Conservation (phyloP, 2,797 vertebrate species). For the Amblyopsis hoosieri region DNA sequence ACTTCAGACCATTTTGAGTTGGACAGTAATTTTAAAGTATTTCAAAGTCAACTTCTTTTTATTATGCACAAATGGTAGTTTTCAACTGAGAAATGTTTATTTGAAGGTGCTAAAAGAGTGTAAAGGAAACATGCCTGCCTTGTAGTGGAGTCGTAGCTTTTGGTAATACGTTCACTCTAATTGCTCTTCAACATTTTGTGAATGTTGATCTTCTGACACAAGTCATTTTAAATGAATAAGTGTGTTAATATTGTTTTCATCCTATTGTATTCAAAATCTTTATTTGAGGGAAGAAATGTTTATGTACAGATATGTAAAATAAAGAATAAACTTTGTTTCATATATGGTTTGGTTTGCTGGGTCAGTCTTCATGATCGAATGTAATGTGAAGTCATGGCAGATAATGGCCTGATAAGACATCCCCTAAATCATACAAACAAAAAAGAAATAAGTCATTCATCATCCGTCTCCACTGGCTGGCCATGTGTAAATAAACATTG, state of each 20-base stretch:
- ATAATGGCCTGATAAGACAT: too few species aligned
- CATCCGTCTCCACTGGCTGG: too few species aligned
- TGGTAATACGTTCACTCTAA: constrained; percentile 87
- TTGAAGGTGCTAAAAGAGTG: constrained; percentile 96
- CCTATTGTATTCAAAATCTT: constrained; percentile 90
- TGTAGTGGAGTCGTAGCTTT: constrained; percentile 94
- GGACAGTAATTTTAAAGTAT: constrained; percentile 82
- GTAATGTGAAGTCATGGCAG: too few species aligned
- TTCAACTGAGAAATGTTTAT: constrained; percentile 90
- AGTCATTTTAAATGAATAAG: constrained; percentile 91
- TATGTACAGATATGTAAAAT: constrained; percentile 99
- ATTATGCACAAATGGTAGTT: constrained; percentile 93
- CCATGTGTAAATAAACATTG: background rate
- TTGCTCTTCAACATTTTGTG: constrained; percentile 96
- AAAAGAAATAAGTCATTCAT: background rate
- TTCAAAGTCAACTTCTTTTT: constrained; percentile 90
- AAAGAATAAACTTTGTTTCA: constrained; percentile 98
- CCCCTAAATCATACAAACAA: background rate
- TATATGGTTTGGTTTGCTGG: constrained; percentile 72
- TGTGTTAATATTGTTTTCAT: constrained; percentile 94
- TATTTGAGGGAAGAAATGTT: constrained; percentile 90
- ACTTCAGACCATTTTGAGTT: constrained; percentile 85
- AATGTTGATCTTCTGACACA: constrained; percentile 94
- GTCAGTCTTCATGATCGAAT: background rate
- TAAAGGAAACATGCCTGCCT: constrained; percentile 94